Base-by-base conservation (phyloP, 2,888 invertebrate genomes). In the Pseudococcus viburni region DNA sequence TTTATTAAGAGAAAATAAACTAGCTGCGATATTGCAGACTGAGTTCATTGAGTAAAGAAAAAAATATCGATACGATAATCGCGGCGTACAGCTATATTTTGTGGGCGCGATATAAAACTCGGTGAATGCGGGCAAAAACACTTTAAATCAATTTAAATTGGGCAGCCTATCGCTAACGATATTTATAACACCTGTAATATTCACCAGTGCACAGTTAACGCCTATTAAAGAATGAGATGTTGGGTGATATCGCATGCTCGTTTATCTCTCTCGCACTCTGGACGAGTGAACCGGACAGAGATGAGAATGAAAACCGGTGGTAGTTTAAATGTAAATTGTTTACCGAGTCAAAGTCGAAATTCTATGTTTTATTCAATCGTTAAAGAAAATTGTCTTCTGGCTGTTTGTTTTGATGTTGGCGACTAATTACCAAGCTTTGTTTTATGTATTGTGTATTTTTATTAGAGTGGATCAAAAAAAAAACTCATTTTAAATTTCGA, bases 61-160 rank as follows among this genome's bases (percentile, higher is more conserved):
- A 68, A 68, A 68, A 68, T 68, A 19, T 68, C 68, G 22, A 68
- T 68, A 68, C 68, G 26, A 68, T 68, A 68, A 68, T 68, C 68
- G 68, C 68, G 26, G 26, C 6, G 42, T 7, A 42, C 0, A 42
- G 8, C 42, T 42, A 42, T 42, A 42, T 68, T 68, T 68, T 9
- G 68, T 77, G 77, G 77, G 77, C 77, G 77, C 42, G 26, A 26
- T 68, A 68, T 42, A 39, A 77, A 77, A 26, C n/a, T 8, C 42
- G n/a, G 55, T n/a, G 42, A 77, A 77, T 77, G 77, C 39, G 77
- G 42, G 77, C 77, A 42, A 77, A 77, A 77, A 77, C 33, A 77
- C 77, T 77, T 77, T 77, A 77, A 77, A 77, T 77, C 77, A 77
- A 77, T 77, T 77, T 77, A 77, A 77, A 77, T 77, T 77, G 33